These are phyloP conservation scores for Erinaceus europaeus DNA, from an alignment of 2,113 vertebrate species.

Conservation along the genomic window DNA sequence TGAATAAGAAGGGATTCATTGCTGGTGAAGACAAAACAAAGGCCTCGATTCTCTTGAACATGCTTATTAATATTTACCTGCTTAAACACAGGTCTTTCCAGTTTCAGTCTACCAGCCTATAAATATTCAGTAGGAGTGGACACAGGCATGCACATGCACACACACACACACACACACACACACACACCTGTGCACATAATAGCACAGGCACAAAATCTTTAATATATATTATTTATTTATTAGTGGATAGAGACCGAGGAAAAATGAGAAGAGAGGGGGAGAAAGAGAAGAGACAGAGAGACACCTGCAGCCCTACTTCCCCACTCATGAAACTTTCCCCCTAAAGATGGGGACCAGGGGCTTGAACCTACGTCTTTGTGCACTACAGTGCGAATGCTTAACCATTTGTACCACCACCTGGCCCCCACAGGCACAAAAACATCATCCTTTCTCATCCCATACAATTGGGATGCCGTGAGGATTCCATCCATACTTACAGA, in stretches of 20 bases:
- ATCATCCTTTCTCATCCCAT: not conserved
- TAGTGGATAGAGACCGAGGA: too few relatives aligned
- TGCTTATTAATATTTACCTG: constrained; percentile 48
- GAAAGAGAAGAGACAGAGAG: too few relatives aligned
- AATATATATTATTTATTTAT: too few relatives aligned
- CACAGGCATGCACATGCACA: rapidly evolving
- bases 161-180: not conserved
- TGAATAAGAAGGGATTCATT: not conserved
- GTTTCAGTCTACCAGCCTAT: not conserved
- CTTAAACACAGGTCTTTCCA: not conserved
- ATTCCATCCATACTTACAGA: not conserved
- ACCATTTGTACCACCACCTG: too few relatives aligned
- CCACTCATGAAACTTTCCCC: too few relatives aligned
- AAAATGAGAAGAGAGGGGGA: too few relatives aligned
- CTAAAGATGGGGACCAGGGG: too few relatives aligned
- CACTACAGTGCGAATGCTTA: too few relatives aligned
- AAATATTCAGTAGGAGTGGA: constrained; percentile 7
- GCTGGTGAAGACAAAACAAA: constrained; percentile 38
- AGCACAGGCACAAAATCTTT: not conserved
- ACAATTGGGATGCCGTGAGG: not conserved
- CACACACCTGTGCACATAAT: too few relatives aligned
- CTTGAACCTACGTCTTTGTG: too few relatives aligned
- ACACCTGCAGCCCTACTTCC: too few relatives aligned
- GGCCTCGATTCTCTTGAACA: not conserved
- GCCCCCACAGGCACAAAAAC: too few relatives aligned